Evolutionary conservation across 2,113 vertebrate species (phyloP), one percentile per base, ranked within the genome.

Genomic region (Phylloscopus trochilus): DNA sequence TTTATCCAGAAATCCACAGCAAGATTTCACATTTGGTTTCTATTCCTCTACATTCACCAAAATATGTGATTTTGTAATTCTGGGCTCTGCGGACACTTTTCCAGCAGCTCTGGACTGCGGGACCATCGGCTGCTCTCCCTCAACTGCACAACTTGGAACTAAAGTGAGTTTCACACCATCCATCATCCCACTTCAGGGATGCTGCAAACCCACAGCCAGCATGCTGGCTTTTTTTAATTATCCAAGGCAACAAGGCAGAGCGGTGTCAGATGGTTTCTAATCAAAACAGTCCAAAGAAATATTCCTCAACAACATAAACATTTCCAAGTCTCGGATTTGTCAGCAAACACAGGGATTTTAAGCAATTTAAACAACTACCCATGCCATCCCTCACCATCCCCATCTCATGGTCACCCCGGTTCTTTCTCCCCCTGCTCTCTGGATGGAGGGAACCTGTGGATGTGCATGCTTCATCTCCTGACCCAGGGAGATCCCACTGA

Each of bases 401-500:
- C 51, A 81, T 35, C 64, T 74, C 33, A 43, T 13, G 11, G 46
- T 59, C 39, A 51, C 11, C 15, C 37, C 0, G 0, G 13, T 28
- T 83, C 75, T 21, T 55, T 67, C 55, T 20, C 60, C 33, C 23
- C 43, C 20, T 31, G 18, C 24, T 47, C n/a, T 60, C 46, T 23
- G 5, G n/a, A 52, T 7, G 46, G 43, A 41, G 9, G 33, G 77
- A 70, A 72, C 21, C 44, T 73, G 86, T 5, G 39, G 39, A 76
- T 30, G 35, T 11, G 18, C 30, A 13, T 67, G 56, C 39, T 51
- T 51, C 62, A 30, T 9, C 58, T 64, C 58, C 74, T 58, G 43
- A 66, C n/a, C 41, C 0, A 0, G 11, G 37, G 39, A 43, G 31
- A 78, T 15, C 2, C 0, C 62, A 43, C 0, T 4, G 0, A 58